phyloP scores from a whole-genome alignment of 2,888 invertebrate species.

The Mesorhabditis spiculigera region DNA sequence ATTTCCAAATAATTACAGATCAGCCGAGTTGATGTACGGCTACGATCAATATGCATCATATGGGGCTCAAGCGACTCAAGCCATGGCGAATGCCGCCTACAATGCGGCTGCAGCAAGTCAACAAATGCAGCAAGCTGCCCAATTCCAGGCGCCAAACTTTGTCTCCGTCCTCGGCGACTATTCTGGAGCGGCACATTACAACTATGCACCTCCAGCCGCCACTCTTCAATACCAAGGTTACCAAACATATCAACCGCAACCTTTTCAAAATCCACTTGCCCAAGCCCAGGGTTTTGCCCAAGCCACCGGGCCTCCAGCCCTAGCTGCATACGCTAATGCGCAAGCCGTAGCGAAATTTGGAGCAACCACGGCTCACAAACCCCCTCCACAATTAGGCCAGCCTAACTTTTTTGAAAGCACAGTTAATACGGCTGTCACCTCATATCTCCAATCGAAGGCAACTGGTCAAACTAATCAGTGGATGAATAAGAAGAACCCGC shows the following conservation, averaged over 20 bases:
- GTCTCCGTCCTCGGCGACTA: not conserved
- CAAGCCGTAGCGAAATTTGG: not conserved
- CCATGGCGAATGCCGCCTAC: not conserved
- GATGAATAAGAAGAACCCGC: conserved; percentile 13
- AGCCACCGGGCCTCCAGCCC: not conserved
- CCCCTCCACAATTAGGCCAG: not conserved
- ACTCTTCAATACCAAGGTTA: not conserved
- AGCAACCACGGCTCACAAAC: not conserved
- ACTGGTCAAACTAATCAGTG: conserved; percentile 11
- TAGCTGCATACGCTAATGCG: not conserved
- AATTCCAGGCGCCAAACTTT: not conserved
- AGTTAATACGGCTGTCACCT: conserved; percentile 87
- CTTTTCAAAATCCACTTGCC: too few species aligned
- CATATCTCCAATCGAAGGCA: conserved; percentile 82
- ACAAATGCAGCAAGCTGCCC: not conserved
- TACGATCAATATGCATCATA: not conserved
- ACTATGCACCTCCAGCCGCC: not conserved
- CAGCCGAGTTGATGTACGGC: not conserved
- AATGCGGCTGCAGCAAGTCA: not conserved
- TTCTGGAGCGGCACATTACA: not conserved
- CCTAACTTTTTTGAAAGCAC: conserved; percentile 78
- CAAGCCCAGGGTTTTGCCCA: too few species aligned
- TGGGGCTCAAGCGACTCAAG: conserved; percentile 1
- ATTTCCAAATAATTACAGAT: too few species aligned
- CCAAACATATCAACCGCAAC: not conserved